Percentiles rank a stretch among this genome's conserved stretches.
Evolutionary conservation across 1,140 invertebrate species (phyloP).

Genomic region (Goniozus legneri): DNA sequence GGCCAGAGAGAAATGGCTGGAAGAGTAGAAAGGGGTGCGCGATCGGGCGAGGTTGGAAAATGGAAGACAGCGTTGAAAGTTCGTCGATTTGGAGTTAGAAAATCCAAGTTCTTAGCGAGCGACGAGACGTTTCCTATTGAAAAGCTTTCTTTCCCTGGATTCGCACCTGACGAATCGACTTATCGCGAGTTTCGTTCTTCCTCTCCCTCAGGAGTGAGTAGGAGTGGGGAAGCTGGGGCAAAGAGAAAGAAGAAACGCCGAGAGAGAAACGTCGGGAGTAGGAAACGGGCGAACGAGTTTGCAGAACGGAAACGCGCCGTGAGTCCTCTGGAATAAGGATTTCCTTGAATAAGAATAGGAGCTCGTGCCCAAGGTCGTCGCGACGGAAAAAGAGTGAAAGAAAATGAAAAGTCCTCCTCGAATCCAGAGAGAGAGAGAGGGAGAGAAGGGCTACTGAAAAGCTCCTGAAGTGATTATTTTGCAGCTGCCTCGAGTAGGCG

Average conservation of each 20-base stretch:
- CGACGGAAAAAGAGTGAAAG: too few relatives aligned
- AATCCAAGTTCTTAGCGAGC: conserved; percentile 25
- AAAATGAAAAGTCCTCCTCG: too few relatives aligned
- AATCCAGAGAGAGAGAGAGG: too few relatives aligned
- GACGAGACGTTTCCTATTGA: conserved; percentile 29
- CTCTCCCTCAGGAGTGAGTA: too few relatives aligned
- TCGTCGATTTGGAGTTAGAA: conserved; percentile 22
- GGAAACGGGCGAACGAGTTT: conserved; percentile 16
- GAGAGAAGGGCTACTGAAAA: too few relatives aligned
- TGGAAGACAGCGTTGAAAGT: too few relatives aligned
- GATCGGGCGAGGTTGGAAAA: too few relatives aligned
- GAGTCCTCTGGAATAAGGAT: conserved; percentile 24
- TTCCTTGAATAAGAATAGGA: conserved; percentile 27
- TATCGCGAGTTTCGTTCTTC: conserved; percentile 24
- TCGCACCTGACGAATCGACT: conserved; percentile 33
- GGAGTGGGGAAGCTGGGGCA: too few relatives aligned
- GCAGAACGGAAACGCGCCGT: conserved; percentile 3
- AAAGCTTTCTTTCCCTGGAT: conserved; percentile 33
- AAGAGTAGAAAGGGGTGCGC: too few relatives aligned
- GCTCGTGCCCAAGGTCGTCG: too few relatives aligned
- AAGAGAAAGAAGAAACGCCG: conserved; percentile 2
- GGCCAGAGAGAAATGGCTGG: conserved; percentile 5
- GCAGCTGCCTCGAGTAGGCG: too few relatives aligned
- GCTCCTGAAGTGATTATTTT: too few relatives aligned
- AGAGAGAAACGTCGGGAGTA: background rate